A percentile compares a stretch with the other conserved stretches of the same genome.
Conservation (phyloP, 1,140 invertebrate species). For the Doryteuthis pealeii region DNA sequence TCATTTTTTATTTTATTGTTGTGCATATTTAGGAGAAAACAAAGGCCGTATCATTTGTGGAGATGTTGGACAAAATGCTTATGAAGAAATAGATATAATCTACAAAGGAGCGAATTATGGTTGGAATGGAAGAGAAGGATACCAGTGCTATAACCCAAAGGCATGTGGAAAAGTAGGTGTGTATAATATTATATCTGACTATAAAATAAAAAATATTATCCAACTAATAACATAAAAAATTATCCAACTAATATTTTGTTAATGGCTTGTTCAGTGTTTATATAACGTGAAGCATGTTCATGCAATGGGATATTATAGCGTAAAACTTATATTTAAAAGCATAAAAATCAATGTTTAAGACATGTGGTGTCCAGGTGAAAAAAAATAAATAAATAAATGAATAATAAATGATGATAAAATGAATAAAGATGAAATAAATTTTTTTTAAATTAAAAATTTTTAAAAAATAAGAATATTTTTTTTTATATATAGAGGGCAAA, state of each 20-base stretch:
- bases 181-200: not conserved
- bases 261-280: too few relatives aligned
- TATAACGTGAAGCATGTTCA: too few relatives aligned
- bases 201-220: constrained; percentile 17
- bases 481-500: too few relatives aligned
- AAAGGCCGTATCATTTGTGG: constrained; percentile 55
- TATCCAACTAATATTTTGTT: not conserved
- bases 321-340: too few relatives aligned
- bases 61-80: constrained; percentile 51
- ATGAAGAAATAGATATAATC: constrained; percentile 54
- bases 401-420: too few relatives aligned
- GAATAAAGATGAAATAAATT: too few relatives aligned
- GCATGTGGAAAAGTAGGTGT: constrained; percentile 35
- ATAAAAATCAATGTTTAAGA: too few relatives aligned
- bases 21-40: constrained; percentile 32
- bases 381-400: too few relatives aligned
- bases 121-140: constrained; percentile 53
- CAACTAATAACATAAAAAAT: not conserved
- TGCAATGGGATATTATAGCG: too few relatives aligned
- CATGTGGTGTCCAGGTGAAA: too few relatives aligned
- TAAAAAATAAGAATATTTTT: too few relatives aligned
- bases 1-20: not conserved
- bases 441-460: too few relatives aligned
- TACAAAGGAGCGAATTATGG: constrained; percentile 56
- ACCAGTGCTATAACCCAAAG: constrained; percentile 31